phyloP scores from a whole-genome alignment of 1,140 invertebrate genomes.

The Chrysoperla carnea region DNA sequence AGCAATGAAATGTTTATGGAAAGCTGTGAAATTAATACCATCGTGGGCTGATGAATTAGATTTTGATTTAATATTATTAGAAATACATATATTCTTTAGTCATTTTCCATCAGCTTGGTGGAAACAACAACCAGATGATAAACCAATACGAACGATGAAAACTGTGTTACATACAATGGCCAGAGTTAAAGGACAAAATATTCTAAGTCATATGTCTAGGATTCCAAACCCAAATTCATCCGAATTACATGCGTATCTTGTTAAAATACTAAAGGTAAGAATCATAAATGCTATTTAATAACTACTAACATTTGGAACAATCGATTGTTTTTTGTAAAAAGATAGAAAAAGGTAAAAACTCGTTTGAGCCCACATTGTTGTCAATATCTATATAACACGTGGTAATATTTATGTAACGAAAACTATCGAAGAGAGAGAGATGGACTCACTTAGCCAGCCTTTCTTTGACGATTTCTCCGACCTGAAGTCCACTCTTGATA shows the following conservation, averaged over 20 bases:
- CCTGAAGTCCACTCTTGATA: too few relatives aligned
- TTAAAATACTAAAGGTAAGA: conserved; percentile 53
- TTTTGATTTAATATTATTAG: conserved; percentile 64
- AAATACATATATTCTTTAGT: conserved; percentile 73
- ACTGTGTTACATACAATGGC: conserved; percentile 77
- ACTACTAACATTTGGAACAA: conserved; percentile 27
- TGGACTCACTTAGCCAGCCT: too few relatives aligned
- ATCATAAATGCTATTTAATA: conserved; percentile 10
- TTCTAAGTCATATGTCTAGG: conserved; percentile 58
- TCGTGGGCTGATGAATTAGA: conserved; percentile 57
- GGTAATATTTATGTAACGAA: too few relatives aligned
- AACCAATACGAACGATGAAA: conserved; percentile 74
- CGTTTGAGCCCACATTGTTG: too few relatives aligned
- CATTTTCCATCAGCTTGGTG: conserved; percentile 66
- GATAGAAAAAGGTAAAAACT: conserved; percentile 16
- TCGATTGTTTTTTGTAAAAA: conserved; percentile 22
- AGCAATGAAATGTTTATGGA: conserved; percentile 81
- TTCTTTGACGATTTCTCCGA: too few relatives aligned
- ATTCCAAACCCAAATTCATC: conserved; percentile 65
- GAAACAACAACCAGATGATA: conserved; percentile 57
- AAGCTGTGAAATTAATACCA: conserved; percentile 62
- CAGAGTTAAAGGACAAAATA: conserved; percentile 54
- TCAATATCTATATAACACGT: too few relatives aligned
- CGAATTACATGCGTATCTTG: conserved; percentile 62
- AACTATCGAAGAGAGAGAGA: too few relatives aligned